Percentiles rank a stretch among this genome's conserved stretches.
Conservation (phyloP, 2,113 vertebrate species). For the Dipodomys ordii region DNA sequence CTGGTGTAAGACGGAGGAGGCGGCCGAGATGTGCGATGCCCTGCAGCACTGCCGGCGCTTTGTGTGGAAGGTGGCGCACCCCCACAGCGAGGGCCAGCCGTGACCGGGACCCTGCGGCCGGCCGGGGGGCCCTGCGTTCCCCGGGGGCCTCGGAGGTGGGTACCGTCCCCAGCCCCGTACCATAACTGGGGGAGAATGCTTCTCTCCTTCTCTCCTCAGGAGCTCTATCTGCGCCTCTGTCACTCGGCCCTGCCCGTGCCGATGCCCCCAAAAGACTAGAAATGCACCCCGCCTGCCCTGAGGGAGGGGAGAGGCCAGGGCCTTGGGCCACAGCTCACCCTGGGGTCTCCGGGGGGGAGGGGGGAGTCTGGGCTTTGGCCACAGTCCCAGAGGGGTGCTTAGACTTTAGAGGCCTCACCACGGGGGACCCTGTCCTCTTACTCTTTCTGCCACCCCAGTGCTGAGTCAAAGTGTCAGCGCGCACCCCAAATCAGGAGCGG, state of each 20-base stretch:
- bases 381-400: fast-evolving
- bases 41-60: slow-evolving; percentile 41
- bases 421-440: not conserved
- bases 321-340: not conserved
- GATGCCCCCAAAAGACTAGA: fast-evolving
- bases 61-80: not conserved
- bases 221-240: fast-evolving
- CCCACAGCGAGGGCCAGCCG: fast-evolving
- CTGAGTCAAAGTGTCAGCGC: not conserved
- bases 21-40: not conserved
- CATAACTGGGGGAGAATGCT: not conserved
- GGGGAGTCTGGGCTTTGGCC: not conserved
- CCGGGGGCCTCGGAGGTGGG: not conserved
- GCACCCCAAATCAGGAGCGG: not conserved
- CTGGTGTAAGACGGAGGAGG: slow-evolving; percentile 58
- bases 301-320: not conserved
- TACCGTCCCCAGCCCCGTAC: not conserved
- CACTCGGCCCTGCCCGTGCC: fast-evolving
- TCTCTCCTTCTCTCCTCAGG: no score
- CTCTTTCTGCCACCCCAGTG: not conserved
- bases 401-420: not conserved
- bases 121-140: not conserved
- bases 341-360: not conserved
- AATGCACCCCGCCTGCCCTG: not conserved
- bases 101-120: not conserved